Conservation (phyloP, 2,797 vertebrate species). For the Ciconia nigra region DNA sequence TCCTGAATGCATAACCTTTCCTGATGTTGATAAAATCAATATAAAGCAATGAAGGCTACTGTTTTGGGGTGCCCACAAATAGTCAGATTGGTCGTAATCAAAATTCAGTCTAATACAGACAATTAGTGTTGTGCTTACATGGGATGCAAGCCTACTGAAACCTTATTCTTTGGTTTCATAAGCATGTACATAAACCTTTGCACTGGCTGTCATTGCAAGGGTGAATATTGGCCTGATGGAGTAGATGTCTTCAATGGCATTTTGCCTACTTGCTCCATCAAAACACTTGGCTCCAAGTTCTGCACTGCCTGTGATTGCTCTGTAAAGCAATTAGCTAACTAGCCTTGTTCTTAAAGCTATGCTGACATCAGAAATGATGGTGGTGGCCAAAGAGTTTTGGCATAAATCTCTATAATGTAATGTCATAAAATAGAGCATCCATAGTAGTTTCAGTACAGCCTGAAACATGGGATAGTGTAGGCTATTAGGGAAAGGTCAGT, state of each 20-base stretch:
- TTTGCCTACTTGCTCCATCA: slow-evolving; percentile 13
- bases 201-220: neutral
- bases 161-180: neutral
- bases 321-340: slow-evolving; percentile 64
- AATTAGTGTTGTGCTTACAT: neutral
- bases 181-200: neutral
- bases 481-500: neutral
- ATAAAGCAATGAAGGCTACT: neutral
- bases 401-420: slow-evolving; percentile 2
- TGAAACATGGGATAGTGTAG: neutral
- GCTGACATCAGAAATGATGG: slow-evolving; percentile 52
- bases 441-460: neutral
- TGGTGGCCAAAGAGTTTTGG: slow-evolving; percentile 44
- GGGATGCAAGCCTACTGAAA: neutral
- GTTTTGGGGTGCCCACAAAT: neutral
- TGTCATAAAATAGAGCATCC: slow-evolving; percentile 14
- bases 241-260: neutral
- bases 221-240: neutral
- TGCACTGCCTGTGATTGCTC: neutral
- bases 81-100: neutral
- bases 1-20: neutral
- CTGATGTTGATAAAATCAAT: neutral
- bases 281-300: slow-evolving; percentile 18
- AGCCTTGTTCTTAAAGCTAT: slow-evolving; percentile 19
- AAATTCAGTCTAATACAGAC: neutral